These are phyloP conservation scores for Hemichromis elongatus DNA, from an alignment of 2,113 vertebrate species.

Conservation along the genomic window DNA sequence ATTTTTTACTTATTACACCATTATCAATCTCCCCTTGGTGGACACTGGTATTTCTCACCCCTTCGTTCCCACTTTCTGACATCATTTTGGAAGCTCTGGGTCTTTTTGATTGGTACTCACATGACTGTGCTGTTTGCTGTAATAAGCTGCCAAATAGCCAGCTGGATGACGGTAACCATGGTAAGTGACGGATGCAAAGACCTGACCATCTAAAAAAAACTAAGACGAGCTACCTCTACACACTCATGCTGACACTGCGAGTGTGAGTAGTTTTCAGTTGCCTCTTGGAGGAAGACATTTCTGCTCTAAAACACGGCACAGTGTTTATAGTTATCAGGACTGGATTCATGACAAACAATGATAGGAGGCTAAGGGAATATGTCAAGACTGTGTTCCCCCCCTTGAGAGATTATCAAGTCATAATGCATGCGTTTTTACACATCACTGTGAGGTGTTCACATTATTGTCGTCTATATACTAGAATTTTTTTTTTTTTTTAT, in stretches of 20 bases:
- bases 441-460: conserved; percentile 72
- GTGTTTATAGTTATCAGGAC: conserved; percentile 65
- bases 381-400: conserved; percentile 48
- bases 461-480: conserved; percentile 68
- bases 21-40: conserved; percentile 30
- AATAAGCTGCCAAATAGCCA: conserved; percentile 49
- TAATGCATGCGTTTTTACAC: conserved; percentile 71
- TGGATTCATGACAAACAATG: conserved; percentile 56
- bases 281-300: conserved; percentile 70
- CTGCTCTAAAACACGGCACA: conserved; percentile 70
- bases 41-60: conserved; percentile 48
- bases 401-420: conserved; percentile 64
- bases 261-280: conserved; percentile 62
- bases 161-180: conserved; percentile 21
- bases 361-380: conserved; percentile 50
- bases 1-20: background rate
- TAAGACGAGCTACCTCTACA: conserved; percentile 61
- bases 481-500: conserved; percentile 54
- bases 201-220: conserved; percentile 41
- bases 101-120: conserved; percentile 59
- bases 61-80: conserved; percentile 48
- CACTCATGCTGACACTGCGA: conserved; percentile 64
- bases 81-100: conserved; percentile 73
- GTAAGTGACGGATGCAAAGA: conserved; percentile 42
- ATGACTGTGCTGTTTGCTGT: conserved; percentile 36